Percentiles rank a stretch among this genome's conserved stretches.
Evolutionary conservation across 2,797 vertebrate species (phyloP).

Genomic region (Anisognathus igniventris): DNA sequence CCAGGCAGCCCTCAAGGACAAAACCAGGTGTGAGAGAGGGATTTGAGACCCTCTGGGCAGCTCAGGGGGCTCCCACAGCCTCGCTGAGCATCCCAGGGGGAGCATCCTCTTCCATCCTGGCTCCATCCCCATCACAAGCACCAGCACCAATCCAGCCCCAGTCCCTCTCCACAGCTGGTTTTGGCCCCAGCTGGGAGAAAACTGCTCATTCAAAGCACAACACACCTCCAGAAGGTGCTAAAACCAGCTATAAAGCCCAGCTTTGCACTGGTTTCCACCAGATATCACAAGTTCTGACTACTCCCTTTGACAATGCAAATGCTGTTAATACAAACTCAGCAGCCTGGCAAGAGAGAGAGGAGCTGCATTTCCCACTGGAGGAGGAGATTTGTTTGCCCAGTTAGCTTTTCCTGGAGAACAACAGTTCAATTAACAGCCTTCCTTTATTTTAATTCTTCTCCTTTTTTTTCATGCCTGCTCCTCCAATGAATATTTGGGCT

Average conservation of each 20-base stretch:
- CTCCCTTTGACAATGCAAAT: not conserved
- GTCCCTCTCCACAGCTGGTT: not conserved
- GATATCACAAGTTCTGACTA: not conserved
- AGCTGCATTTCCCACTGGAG: not conserved
- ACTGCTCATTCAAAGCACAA: not conserved
- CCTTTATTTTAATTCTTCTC: not conserved
- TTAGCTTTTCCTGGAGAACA: slow-evolving; percentile 53
- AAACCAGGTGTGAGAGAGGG: not conserved
- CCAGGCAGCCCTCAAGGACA: not conserved
- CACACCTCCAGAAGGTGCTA: not conserved
- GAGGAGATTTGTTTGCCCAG: slow-evolving; percentile 42
- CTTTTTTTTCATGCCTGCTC: not conserved
- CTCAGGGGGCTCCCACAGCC: not conserved
- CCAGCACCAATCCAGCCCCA: not conserved
- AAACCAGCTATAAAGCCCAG: not conserved
- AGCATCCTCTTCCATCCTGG: not conserved
- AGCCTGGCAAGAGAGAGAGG: not conserved
- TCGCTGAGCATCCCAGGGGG: accelerated
- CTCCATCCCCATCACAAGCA: not conserved
- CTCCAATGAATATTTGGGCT: not conserved
- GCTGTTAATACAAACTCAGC: not conserved
- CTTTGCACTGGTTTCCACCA: not conserved
- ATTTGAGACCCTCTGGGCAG: not conserved
- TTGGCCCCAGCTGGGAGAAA: not conserved
- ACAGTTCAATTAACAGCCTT: not conserved